Evolutionary conservation across 1,140 invertebrate genomes (phyloP), one percentile per base, ranked within the genome.

Genomic region (Drosophila malerkotliana): DNA sequence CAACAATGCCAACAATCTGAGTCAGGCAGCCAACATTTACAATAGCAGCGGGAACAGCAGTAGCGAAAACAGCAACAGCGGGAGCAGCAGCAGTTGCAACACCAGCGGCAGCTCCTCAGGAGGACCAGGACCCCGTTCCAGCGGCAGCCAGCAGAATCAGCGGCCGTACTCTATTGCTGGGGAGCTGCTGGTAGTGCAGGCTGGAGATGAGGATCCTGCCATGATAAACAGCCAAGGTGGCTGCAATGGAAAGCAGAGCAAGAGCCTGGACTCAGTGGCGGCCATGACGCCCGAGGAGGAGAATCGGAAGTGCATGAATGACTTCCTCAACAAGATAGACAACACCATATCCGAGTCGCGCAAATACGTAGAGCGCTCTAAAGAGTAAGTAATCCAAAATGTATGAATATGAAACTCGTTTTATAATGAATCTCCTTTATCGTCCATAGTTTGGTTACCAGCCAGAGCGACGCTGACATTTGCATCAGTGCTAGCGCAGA

Each of bases 251-350:
- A 91, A 91, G 45, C 90, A 90, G 52, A 93, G 48, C 83, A 92
- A 78, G 91, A 93, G 81, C 12, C 61, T 92, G 21, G 90, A 90
- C 92, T 94, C 83, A 77, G 92, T 72, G 90, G 92, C 64, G 79
- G 92, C 44, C 84, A 93, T 77, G 74, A 94, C 93, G 79, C 93
- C 93, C 28, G 95, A 96, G 79, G 95, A 95, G 85, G 94, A 94
- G 92, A 96, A 94, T 92, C 94, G 93, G 53, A 91, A 91, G 39
- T 93, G 93, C 75, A 95, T 96, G 81, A 95, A 95, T 85, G 96
- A 97, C 79, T 98, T 97, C 92, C 93, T 98, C 78, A 96, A 94
- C 69, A 96, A 97, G 93, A 96, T 98, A 85, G 97, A 98, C 93
- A 95, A 94, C 69, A 96, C 96, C 18, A 96, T 98, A 90, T 97